These are phyloP conservation scores for Burhinus oedicnemus DNA, from an alignment of 2,113 vertebrate species.

Conservation along the genomic window DNA sequence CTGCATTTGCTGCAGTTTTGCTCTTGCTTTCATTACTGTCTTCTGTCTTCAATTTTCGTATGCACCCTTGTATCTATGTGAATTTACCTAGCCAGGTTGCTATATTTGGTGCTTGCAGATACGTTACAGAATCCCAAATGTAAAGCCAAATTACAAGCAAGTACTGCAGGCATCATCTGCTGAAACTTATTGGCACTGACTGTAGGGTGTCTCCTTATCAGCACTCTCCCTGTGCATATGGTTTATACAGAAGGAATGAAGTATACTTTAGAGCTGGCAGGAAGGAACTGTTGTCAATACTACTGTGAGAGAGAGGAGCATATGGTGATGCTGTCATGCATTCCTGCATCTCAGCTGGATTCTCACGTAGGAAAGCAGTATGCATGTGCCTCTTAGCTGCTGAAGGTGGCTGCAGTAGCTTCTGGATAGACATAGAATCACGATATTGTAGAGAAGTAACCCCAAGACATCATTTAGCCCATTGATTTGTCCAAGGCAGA, in stretches of 20 bases:
- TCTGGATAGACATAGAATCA: neutral
- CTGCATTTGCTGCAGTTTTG: neutral
- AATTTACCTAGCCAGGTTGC: neutral
- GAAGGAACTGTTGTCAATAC: slow-evolving; percentile 28
- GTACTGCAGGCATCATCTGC: neutral
- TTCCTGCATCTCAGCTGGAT: slow-evolving; percentile 41
- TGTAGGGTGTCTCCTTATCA: neutral
- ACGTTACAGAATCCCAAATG: neutral
- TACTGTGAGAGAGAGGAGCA: neutral
- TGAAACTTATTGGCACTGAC: neutral
- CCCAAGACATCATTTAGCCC: neutral
- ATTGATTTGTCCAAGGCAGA: neutral
- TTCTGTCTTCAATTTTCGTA: neutral
- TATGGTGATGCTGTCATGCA: slow-evolving; percentile 42
- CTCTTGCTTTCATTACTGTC: neutral
- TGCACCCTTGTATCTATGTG: neutral
- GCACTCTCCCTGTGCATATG: neutral
- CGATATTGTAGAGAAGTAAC: neutral
- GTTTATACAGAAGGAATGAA: slow-evolving; percentile 2
- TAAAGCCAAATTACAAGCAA: neutral
- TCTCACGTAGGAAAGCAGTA: neutral
- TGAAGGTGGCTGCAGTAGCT: slow-evolving; percentile 24
- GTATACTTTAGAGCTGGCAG: slow-evolving; percentile 3
- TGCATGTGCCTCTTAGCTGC: slow-evolving; percentile 25
- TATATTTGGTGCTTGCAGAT: neutral